A percentile compares a stretch with the other conserved stretches of the same genome.
Conservation (phyloP, 30 jellyfish, hydroid and myxozoan genomes). For the Pseudorhiza aurosa region DNA sequence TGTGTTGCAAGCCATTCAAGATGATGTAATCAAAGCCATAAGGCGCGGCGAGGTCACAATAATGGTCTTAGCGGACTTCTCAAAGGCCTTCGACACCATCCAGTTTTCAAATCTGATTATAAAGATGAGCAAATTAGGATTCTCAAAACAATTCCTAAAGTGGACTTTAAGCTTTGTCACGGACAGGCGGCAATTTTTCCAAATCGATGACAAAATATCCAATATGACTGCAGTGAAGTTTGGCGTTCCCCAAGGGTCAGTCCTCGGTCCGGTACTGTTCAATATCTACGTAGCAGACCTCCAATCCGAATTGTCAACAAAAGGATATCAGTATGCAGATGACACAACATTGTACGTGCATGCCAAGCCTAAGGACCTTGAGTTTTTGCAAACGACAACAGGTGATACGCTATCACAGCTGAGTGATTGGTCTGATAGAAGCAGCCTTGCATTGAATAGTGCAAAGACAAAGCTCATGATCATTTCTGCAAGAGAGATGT, state of each 20-base stretch:
- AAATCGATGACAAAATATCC: conserved; percentile 40
- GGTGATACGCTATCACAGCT: conserved; percentile 33
- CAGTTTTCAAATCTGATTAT: conserved; percentile 26
- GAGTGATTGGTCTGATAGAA: conserved; percentile 50
- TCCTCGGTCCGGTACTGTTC: conserved; percentile 65
- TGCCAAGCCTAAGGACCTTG: conserved; percentile 50
- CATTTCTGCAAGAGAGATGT: conserved; percentile 39
- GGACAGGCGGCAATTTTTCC: conserved; percentile 40
- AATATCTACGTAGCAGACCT: conserved; percentile 60
- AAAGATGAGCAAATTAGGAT: conserved; percentile 47
- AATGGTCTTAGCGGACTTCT: conserved; percentile 52
- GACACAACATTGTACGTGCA: conserved; percentile 52
- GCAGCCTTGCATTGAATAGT: conserved; percentile 63
- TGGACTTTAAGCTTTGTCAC: conserved; percentile 39
- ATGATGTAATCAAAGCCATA: conserved; percentile 30
- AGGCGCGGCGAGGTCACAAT: conserved; percentile 53
- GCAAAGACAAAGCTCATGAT: conserved; percentile 51
- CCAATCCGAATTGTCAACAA: conserved; percentile 26
- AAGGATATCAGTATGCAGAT: conserved; percentile 57
- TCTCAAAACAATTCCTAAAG: conserved; percentile 24
- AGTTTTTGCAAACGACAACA: conserved; percentile 22
- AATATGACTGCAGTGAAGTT: conserved; percentile 26
- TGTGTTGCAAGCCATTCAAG: conserved; percentile 32
- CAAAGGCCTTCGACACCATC: conserved; percentile 61
- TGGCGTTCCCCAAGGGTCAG: conserved; percentile 78